These are phyloP conservation scores for Griposia aprilina DNA, from an alignment of 2,888 invertebrate species.

Conservation along the genomic window DNA sequence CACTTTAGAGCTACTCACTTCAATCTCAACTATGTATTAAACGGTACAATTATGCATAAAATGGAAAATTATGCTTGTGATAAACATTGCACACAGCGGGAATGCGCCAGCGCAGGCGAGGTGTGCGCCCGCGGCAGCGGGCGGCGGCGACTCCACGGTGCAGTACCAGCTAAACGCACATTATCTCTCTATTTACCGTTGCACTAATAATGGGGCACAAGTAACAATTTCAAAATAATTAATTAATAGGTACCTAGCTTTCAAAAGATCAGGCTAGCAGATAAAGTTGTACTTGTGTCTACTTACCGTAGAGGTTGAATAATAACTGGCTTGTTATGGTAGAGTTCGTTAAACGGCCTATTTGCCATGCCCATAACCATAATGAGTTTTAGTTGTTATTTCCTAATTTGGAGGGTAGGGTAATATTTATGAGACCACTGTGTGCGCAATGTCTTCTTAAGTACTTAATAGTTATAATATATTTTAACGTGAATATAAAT, in stretches of 20 bases:
- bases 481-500: conserved; percentile 27
- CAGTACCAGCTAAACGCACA: conserved; percentile 74
- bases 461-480: conserved; percentile 26
- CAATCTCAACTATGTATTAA: conserved; percentile 27
- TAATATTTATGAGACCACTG: conserved; percentile 43
- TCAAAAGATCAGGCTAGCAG: conserved; percentile 74
- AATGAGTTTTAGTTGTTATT: conserved; percentile 50
- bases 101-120: conserved; percentile 53
- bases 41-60: conserved; percentile 46
- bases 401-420: conserved; percentile 43
- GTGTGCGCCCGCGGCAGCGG: conserved; percentile 46
- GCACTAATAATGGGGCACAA: conserved; percentile 81
- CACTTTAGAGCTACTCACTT: conserved; percentile 18
- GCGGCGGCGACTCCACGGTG: conserved; percentile 56
- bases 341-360: conserved; percentile 56
- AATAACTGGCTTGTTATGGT: conserved; percentile 59
- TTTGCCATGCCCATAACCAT: conserved; percentile 46
- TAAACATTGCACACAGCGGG: conserved; percentile 61
- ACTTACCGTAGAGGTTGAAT: conserved; percentile 59
- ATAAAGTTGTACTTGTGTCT: conserved; percentile 75
- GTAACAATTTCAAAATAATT: conserved; percentile 82
- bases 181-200: conserved; percentile 80
- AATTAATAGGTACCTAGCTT: conserved; percentile 80
- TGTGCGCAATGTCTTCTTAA: conserved; percentile 32
- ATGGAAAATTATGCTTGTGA: conserved; percentile 54